Evolutionary conservation across 2,797 vertebrate species (phyloP).

Genomic region (Pangasius djambal): DNA sequence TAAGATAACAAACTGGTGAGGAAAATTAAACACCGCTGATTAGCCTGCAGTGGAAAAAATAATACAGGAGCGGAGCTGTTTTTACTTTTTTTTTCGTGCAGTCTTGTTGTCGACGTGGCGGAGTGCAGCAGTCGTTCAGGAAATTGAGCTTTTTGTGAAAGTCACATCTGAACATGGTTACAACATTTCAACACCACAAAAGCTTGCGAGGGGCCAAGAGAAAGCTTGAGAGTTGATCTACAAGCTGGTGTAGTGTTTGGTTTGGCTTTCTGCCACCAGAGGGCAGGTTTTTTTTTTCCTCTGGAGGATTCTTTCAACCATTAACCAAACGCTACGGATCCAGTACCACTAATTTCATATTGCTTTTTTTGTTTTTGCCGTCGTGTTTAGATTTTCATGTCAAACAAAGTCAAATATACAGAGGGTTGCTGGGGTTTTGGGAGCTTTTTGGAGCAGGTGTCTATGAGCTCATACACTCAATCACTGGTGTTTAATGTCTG

Average conservation of each 20-base stretch:
- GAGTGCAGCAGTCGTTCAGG: slow-evolving; percentile 62
- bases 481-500: background rate
- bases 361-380: slow-evolving; percentile 12
- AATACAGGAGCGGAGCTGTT: slow-evolving; percentile 58
- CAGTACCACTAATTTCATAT: slow-evolving; percentile 10
- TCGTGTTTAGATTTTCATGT: background rate
- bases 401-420: background rate
- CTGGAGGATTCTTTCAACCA: slow-evolving; percentile 16
- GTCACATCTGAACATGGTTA: slow-evolving; percentile 55
- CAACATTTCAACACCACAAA: slow-evolving; percentile 49
- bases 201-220: background rate
- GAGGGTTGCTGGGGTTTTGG: background rate
- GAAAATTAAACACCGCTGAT: slow-evolving; percentile 73
- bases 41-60: slow-evolving; percentile 60
- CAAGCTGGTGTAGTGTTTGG: slow-evolving; percentile 41
- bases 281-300: slow-evolving; percentile 67
- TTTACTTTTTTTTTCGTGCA: slow-evolving; percentile 58
- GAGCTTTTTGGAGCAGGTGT: slow-evolving; percentile 6
- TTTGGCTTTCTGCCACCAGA: slow-evolving; percentile 69
- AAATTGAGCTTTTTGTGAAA: slow-evolving; percentile 66
- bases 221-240: background rate
- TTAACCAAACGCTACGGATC: slow-evolving; percentile 4
- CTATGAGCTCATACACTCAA: background rate
- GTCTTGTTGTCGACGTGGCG: slow-evolving; percentile 68
- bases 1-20: slow-evolving; percentile 67